phyloP scores from a whole-genome alignment of 1,140 invertebrate species.

The honey bee (Apis mellifera) region DNA sequence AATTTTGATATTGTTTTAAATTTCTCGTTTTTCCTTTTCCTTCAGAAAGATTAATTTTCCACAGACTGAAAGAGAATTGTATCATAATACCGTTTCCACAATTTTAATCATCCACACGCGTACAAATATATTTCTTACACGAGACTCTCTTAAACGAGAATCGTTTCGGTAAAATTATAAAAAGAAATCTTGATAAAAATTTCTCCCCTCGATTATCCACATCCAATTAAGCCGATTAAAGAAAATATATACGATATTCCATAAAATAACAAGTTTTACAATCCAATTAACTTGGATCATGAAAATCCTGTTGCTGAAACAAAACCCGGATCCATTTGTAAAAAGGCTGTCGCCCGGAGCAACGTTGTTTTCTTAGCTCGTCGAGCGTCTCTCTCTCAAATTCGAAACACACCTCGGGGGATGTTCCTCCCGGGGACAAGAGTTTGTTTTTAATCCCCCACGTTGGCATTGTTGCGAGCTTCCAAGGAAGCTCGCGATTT shows the following conservation, averaged over 20 bases:
- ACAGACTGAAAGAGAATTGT: too few relatives aligned
- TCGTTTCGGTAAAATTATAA: too few relatives aligned
- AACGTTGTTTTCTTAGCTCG: neutral
- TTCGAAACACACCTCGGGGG: constrained; percentile 9
- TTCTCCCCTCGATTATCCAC: too few relatives aligned
- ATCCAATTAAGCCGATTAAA: too few relatives aligned
- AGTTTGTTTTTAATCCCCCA: constrained; percentile 35
- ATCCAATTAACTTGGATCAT: neutral
- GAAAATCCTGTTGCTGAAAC: neutral
- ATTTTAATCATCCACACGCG: too few relatives aligned
- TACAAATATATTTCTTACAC: too few relatives aligned
- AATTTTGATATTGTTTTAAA: too few relatives aligned
- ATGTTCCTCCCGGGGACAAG: neutral
- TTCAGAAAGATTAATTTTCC: too few relatives aligned
- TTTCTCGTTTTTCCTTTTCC: too few relatives aligned
- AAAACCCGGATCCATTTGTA: neutral
- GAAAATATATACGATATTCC: neutral
- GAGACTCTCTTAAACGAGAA: too few relatives aligned
- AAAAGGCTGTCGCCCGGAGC: neutral
- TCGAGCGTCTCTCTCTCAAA: neutral
- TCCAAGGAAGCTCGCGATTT: constrained; percentile 4
- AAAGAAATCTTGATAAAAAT: too few relatives aligned
- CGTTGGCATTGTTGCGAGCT: constrained; percentile 29
- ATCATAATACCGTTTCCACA: too few relatives aligned
- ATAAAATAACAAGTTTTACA: neutral